A percentile compares a stretch with the other conserved stretches of the same genome.
Conservation (phyloP, 1,140 invertebrate species). For the Halyomorpha halys region DNA sequence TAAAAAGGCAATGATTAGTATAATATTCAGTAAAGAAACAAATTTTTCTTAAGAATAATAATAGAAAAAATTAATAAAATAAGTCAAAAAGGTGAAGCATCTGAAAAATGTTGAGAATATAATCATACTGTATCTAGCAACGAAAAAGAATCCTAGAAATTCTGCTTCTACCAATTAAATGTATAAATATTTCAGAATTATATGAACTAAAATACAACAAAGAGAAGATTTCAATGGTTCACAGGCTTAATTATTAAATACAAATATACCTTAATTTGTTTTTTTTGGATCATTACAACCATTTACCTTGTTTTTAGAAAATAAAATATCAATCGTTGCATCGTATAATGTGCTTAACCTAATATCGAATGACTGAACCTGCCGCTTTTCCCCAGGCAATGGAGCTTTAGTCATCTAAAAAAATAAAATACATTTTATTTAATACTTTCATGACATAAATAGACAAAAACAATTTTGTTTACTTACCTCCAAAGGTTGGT, state of each 20-base stretch:
- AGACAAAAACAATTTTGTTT: background rate
- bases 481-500: conserved; percentile 33
- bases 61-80: too few species aligned
- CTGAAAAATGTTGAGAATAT: too few species aligned
- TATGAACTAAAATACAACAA: background rate
- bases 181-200: too few species aligned
- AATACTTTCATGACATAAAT: conserved; percentile 17
- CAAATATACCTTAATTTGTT: conserved; percentile 1
- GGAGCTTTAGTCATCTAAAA: conserved; percentile 58
- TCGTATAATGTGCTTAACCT: conserved; percentile 80
- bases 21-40: too few species aligned
- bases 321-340: conserved; percentile 89
- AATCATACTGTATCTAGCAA: too few species aligned
- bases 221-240: background rate
- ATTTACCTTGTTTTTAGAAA: conserved; percentile 78
- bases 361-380: conserved; percentile 86
- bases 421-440: conserved; percentile 1
- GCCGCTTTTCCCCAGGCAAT: conserved; percentile 73
- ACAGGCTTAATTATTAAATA: conserved; percentile 8
- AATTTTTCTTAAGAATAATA: too few species aligned
- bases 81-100: too few species aligned
- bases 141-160: too few species aligned
- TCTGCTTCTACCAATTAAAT: too few species aligned
- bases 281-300: conserved; percentile 5
- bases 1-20: too few species aligned